A percentile compares a stretch with the other conserved stretches of the same genome.
phyloP scores from a whole-genome alignment of 2,888 invertebrate genomes.

The Euplagia quadripunctaria region DNA sequence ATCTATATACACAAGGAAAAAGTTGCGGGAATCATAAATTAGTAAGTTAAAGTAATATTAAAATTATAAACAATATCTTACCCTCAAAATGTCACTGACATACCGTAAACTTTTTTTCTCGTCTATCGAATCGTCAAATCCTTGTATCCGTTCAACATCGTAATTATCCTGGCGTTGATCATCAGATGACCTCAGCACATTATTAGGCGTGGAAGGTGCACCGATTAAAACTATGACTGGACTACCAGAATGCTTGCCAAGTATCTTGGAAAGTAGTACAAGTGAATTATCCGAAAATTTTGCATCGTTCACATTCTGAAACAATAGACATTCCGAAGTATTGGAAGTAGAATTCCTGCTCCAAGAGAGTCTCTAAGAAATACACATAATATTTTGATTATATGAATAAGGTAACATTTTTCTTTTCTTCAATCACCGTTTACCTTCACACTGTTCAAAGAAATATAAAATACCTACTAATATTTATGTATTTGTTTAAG shows the following conservation, averaged over 20 bases:
- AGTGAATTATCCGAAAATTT: not conserved
- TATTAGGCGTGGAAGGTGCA: not conserved
- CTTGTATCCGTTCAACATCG: not conserved
- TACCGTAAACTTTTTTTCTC: slow-evolving; percentile 7
- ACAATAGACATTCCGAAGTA: not conserved
- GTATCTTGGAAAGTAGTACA: slow-evolving; percentile 9
- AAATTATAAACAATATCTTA: slow-evolving; percentile 10
- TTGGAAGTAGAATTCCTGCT: not conserved
- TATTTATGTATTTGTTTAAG: too few relatives aligned
- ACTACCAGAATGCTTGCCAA: slow-evolving; percentile 8
- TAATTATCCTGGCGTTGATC: not conserved
- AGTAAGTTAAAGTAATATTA: not conserved
- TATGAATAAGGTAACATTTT: too few relatives aligned
- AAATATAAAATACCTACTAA: too few relatives aligned
- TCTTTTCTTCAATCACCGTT: too few relatives aligned
- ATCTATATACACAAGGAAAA: not conserved
- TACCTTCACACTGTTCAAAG: too few relatives aligned
- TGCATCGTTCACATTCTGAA: slow-evolving; percentile 19
- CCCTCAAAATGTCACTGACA: slow-evolving; percentile 25
- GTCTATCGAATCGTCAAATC: not conserved
- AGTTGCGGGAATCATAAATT: not conserved
- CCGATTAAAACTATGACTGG: slow-evolving; percentile 19
- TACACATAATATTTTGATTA: too few relatives aligned
- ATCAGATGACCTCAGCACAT: not conserved
- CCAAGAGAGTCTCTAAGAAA: too few relatives aligned